Evolutionary conservation across 1,140 invertebrate genomes (phyloP), one percentile per base, ranked within the genome.

Genomic region (Dinothrombium tinctorium): DNA sequence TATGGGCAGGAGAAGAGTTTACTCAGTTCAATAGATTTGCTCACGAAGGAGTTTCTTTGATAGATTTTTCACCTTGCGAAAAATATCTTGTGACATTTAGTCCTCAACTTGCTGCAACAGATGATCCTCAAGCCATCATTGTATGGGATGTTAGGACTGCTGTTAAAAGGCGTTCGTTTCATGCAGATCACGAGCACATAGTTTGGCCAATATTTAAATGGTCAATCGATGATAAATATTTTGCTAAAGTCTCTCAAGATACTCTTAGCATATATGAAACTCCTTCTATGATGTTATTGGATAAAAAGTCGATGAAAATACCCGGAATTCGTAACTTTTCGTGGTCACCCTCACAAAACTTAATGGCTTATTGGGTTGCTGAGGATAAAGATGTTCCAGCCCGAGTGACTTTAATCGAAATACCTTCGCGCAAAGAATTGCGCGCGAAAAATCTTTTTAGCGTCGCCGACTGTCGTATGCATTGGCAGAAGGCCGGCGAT

Each of bases 401-500:
- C 14, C 54, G 65, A 44, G 64, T 68, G 4, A 59, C 56, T 11
- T 50, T 68, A 3, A 53, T 64, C 36, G 58, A 60, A 39, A 59
- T 56, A 57, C 69, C 63, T 33, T 71, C 67, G 37, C 74, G 82
- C 31, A 73, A 70, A 46, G 89, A 95, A 65, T 72, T 78, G n/a
- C 72, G 90, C 52, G 80, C 84, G 37, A 92, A 94, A 53, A 95
- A 95, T 59, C 64, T 98, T 22, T 98, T 98, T 65, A 94, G 83
- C 50, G 92, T 98, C 0, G 82, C 87, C 8, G 87, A 95, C 51
- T 95, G 89, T 61, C 90, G 90, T 53, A 86, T 99, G 54, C 86
- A 89, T 57, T 99, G 94, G 94, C 92, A 98, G 61, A 95, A 94
- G 58, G 82, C 74, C 41, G 94, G 92, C 6, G 86, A 95, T 55